These are phyloP conservation scores for Rhabdornis inornatus DNA, from an alignment of 2,113 vertebrate genomes.

Conservation along the genomic window DNA sequence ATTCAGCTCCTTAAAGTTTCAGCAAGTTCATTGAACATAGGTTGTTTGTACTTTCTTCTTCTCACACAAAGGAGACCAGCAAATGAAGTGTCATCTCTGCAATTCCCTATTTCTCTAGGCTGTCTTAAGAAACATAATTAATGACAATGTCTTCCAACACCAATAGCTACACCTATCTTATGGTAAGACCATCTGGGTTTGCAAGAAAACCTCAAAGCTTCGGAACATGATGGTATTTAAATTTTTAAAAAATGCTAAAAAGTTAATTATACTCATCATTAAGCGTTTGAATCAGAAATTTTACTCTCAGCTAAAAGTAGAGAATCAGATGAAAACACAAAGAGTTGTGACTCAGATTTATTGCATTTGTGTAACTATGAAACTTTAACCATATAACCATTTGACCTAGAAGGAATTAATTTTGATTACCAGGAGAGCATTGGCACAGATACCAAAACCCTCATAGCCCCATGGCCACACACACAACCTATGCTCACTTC, in stretches of 20 bases:
- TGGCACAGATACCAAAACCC: neutral
- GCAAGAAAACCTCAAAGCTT: neutral
- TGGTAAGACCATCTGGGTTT: neutral
- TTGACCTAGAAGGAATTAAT: neutral
- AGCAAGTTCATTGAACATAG: neutral
- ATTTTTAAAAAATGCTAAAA: neutral
- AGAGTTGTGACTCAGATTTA: neutral
- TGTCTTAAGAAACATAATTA: neutral
- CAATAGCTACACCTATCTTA: accelerated
- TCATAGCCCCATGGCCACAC: neutral
- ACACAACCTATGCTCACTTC: neutral
- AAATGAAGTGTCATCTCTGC: neutral
- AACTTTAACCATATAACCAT: neutral
- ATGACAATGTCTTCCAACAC: neutral
- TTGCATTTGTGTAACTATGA: neutral
- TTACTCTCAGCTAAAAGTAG: neutral
- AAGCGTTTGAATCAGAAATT: neutral
- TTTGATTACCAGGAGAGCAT: neutral
- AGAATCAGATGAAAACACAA: neutral
- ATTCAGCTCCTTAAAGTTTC: neutral
- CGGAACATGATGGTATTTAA: neutral
- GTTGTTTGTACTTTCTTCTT: neutral
- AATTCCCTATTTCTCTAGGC: neutral
- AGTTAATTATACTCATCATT: neutral
- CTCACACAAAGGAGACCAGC: neutral